Base-by-base conservation (phyloP, 2,888 invertebrate genomes). In the Diarsia rubi region DNA sequence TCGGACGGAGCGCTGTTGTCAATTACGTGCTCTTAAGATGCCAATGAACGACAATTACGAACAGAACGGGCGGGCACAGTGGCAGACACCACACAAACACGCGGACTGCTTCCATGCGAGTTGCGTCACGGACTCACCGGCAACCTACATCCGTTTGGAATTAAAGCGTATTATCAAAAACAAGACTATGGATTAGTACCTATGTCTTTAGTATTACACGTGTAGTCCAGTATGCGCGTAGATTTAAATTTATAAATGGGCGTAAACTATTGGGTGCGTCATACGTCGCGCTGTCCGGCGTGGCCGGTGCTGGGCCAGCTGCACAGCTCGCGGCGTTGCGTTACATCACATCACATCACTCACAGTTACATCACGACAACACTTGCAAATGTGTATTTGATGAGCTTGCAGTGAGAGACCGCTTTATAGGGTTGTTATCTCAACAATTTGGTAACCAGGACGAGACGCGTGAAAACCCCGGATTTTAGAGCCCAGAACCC, bases 21-120 rank as follows among this genome's bases (percentile, higher is more conserved):
- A 92, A 92, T 92, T 92, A 88, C 80, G 72, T 78, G 71, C 84
- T 89, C 90, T 87, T 90, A 84, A 88, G 86, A 83, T 86, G 81
- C 87, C 91, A 91, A 92, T 91, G 83, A 91, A 89, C 78, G 83
- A 83, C 90, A 91, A 92, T 92, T 91, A 90, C 84, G 60, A 73
- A 65, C 42, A 72, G 78, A 59, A 49, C 52, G 81, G 77, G 80
- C 79, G 80, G 75, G 79, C 69, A 74, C 73, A 37, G n/a, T 1
- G 37, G 16, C 44, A 47, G 68, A 42, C 37, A n/a, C 2, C 54
- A 52, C 44, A 45, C 54, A 45, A 69, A 59, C 68, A 69, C 73
- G 59, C 54, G n/a, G 24, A 64, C 69, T 49, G 70, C 73, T 77
- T 81, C 71, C 72, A 81, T 37, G 8, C 37, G 37, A 37, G 37